Evolutionary conservation across 2,888 invertebrate genomes (phyloP).

Genomic region (Apantesis nais): DNA sequence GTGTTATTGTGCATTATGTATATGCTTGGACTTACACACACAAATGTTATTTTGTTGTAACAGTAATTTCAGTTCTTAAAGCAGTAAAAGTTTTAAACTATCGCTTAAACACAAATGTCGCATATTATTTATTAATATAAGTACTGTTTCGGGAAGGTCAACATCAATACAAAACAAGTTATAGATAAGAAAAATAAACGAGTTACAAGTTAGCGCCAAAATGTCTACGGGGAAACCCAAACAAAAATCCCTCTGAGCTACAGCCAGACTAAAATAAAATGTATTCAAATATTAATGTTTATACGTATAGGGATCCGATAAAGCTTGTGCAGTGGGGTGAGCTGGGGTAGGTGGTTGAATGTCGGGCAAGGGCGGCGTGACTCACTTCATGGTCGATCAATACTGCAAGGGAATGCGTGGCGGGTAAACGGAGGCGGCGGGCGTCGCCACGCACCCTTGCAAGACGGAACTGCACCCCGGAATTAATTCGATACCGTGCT

Average conservation of each 20-base stretch:
- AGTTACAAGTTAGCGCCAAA: background rate
- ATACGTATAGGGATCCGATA: conserved; percentile 54
- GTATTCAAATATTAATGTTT: conserved; percentile 39
- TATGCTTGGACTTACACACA: background rate
- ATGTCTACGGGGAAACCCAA: conserved; percentile 20
- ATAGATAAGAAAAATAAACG: background rate
- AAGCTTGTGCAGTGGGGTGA: conserved; percentile 53
- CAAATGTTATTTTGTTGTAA: background rate
- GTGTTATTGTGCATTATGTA: background rate
- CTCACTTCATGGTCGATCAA: conserved; percentile 84
- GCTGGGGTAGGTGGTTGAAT: conserved; percentile 72
- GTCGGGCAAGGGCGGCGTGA: conserved; percentile 85
- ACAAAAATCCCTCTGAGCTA: conserved; percentile 23
- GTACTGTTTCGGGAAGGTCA: background rate
- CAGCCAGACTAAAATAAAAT: conserved; percentile 20
- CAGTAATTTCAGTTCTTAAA: too few species aligned
- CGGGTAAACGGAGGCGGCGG: conserved; percentile 30
- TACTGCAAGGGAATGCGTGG: conserved; percentile 80
- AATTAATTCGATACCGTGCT: conserved; percentile 38
- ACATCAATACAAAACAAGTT: background rate
- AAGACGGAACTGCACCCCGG: conserved; percentile 33
- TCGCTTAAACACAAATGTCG: background rate
- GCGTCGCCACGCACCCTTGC: conserved; percentile 40
- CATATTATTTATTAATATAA: background rate
- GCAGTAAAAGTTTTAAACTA: too few species aligned